Conservation (phyloP, 2,113 vertebrate species). For the Coptodon bakossiorum region DNA sequence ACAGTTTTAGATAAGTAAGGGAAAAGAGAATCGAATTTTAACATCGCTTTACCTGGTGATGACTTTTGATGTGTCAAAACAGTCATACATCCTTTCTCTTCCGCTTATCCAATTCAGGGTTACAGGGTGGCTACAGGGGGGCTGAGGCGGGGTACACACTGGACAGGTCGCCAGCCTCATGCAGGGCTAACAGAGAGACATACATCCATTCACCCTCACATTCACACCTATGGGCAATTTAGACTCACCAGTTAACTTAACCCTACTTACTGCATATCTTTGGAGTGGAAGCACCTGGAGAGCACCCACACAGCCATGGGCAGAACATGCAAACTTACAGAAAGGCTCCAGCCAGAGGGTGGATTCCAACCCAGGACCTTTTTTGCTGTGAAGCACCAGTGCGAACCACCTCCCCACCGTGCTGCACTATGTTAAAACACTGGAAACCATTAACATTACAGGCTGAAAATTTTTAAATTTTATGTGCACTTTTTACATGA, state of each 20-base stretch:
- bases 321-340: background rate
- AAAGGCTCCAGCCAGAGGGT: background rate
- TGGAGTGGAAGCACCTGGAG: background rate
- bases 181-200: background rate
- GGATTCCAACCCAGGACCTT: background rate
- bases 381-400: background rate
- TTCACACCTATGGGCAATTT: background rate
- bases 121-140: background rate
- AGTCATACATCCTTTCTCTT: background rate
- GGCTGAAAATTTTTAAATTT: background rate
- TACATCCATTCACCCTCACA: background rate
- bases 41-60: background rate
- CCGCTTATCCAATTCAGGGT: background rate
- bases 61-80: background rate
- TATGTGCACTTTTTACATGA: background rate
- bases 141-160: background rate
- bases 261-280: background rate
- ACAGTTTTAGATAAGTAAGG: background rate
- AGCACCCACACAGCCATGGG: background rate
- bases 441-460: background rate
- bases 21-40: background rate
- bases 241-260: background rate
- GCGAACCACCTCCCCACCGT: background rate
- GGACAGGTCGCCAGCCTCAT: background rate
- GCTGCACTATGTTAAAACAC: background rate